Conservation (phyloP, 2,113 vertebrate genomes). For the Cepphus grylle region DNA sequence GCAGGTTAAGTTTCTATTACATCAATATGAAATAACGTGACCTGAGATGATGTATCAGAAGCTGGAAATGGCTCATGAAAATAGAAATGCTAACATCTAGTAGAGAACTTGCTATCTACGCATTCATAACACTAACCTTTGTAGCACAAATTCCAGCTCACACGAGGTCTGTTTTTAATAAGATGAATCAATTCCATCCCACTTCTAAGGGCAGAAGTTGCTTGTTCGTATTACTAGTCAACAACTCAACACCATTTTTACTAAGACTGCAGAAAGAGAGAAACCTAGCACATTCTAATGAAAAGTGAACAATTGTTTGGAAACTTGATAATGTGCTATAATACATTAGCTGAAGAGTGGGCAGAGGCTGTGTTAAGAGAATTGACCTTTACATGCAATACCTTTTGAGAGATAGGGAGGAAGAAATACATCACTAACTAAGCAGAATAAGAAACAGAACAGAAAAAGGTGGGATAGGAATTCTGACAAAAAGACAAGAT, state of each 20-base stretch:
- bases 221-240: conserved; percentile 71
- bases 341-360: conserved; percentile 63
- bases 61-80: conserved; percentile 48
- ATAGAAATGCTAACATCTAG: conserved; percentile 26
- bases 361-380: conserved; percentile 48
- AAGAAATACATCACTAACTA: conserved; percentile 25
- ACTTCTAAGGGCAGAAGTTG: conserved; percentile 52
- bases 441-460: conserved; percentile 1
- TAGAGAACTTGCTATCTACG: conserved; percentile 49
- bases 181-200: conserved; percentile 69
- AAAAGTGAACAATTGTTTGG: conserved; percentile 72
- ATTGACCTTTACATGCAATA: conserved; percentile 52
- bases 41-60: conserved; percentile 26
- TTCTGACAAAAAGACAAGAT: conserved; percentile 29
- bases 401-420: conserved; percentile 33
- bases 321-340: conserved; percentile 69
- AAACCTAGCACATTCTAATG: conserved; percentile 62
- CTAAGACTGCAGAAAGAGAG: conserved; percentile 50
- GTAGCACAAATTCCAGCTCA: conserved; percentile 33
- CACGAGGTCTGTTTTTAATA: conserved; percentile 69
- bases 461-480: background rate
- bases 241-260: conserved; percentile 70
- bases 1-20: background rate
- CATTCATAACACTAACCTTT: conserved; percentile 62
- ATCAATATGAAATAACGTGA: background rate